phyloP scores from a whole-genome alignment of 2,113 vertebrate species.

The Puma concolor region DNA sequence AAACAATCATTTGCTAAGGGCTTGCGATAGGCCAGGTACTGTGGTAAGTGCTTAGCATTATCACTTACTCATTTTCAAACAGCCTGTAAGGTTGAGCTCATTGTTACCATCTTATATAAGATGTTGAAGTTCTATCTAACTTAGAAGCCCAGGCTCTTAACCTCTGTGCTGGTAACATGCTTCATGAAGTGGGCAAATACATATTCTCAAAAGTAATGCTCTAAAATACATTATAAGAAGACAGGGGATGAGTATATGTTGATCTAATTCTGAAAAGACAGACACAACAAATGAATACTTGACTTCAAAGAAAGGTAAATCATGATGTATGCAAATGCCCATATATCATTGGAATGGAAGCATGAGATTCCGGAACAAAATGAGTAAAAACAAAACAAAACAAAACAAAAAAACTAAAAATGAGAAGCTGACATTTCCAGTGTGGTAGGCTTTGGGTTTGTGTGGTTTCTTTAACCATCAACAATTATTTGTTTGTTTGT shows the following conservation, averaged over 20 bases:
- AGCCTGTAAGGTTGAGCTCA: not conserved
- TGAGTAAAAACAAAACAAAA: too few species aligned
- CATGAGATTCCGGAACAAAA: not conserved
- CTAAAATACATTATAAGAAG: not conserved
- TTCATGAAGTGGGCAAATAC: not conserved
- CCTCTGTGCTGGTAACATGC: not conserved
- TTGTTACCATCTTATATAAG: not conserved
- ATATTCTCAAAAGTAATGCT: slow-evolving; percentile 22
- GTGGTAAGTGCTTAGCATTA: not conserved
- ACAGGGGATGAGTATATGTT: not conserved
- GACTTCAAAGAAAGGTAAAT: slow-evolving; percentile 9
- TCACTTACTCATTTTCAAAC: not conserved
- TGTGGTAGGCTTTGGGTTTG: not conserved
- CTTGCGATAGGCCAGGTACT: not conserved
- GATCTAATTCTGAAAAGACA: not conserved
- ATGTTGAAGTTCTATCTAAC: not conserved
- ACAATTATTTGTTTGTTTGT: not conserved
- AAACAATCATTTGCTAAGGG: not conserved
- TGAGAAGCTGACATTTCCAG: not conserved
- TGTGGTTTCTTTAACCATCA: not conserved
- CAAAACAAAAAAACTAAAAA: not conserved
- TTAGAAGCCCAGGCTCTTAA: not conserved
- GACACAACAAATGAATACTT: not conserved
- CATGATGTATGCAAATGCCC: not conserved
- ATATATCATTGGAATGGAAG: not conserved